These are phyloP conservation scores for Gryllus bimaculatus DNA, from an alignment of 1,140 invertebrate species.

Conservation along the genomic window DNA sequence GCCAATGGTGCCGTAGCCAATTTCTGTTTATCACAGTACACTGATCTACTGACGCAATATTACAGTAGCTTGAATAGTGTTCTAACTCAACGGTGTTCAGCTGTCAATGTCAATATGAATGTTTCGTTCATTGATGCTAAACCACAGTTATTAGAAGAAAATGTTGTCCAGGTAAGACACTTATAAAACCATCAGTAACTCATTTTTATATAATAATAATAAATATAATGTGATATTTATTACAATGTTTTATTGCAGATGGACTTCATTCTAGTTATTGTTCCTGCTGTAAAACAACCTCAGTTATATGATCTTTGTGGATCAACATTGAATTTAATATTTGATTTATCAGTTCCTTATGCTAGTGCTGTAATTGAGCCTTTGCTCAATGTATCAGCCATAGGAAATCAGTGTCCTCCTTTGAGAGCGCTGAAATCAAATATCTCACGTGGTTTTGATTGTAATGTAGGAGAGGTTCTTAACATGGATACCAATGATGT, in stretches of 20 bases:
- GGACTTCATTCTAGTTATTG: slow-evolving; percentile 78
- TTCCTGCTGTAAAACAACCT: slow-evolving; percentile 75
- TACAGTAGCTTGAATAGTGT: slow-evolving; percentile 70
- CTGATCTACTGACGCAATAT: slow-evolving; percentile 69
- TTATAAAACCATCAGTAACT: not conserved
- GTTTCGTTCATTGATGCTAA: slow-evolving; percentile 78
- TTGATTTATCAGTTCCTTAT: slow-evolving; percentile 85
- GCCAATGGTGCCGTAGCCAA: slow-evolving; percentile 78
- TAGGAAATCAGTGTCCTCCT: slow-evolving; percentile 85
- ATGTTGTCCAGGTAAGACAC: slow-evolving; percentile 59
- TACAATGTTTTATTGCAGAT: slow-evolving; percentile 38
- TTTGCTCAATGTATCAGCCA: slow-evolving; percentile 75
- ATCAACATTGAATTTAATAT: slow-evolving; percentile 84
- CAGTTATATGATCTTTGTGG: slow-evolving; percentile 91
- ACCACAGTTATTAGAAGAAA: slow-evolving; percentile 68
- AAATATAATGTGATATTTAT: not conserved
- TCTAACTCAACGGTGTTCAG: slow-evolving; percentile 83
- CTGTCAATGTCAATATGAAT: slow-evolving; percentile 90
- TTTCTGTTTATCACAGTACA: slow-evolving; percentile 76
- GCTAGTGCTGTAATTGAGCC: slow-evolving; percentile 85
- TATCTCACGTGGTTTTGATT: slow-evolving; percentile 81
- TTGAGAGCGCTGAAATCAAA: slow-evolving; percentile 75
- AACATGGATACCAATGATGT: slow-evolving; percentile 86
- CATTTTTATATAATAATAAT: not conserved
- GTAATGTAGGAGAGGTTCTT: slow-evolving; percentile 83